Evolutionary conservation across 2,888 invertebrate species (phyloP), one percentile per base, ranked within the genome.

Genomic region (Odontomyia ornata): DNA sequence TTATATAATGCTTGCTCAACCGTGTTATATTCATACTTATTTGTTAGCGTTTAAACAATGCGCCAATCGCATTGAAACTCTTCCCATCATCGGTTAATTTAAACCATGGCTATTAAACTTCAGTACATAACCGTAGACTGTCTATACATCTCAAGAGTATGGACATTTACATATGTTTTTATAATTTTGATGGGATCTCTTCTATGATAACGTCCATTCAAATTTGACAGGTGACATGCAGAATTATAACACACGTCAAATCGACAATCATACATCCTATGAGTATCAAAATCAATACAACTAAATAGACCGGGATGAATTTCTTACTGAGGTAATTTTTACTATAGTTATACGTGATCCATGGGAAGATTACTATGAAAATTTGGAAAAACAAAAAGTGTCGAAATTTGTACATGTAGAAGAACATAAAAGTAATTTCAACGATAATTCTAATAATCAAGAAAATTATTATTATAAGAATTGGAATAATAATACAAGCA

Each of bases 1-100:
- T 91, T 96, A 80, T 99, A 99, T 89, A 99, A 99, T 86, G 96
- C 99, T 89, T 95, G 96, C 82, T 96, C 98, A 47, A 95, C 95
- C 77, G 96, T 97, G 71, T 93, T 95, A 83, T 99, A 99, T 87
- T 96, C 97, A n/a, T 11, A 9, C 9, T 11, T 99, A 99, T 87
- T 89, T 97, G 84, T 99, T 99, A 78, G 99, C 99, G 76, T 94
- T 96, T 85, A 97, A 96, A 91, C 94, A 96, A 98, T 43, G 93
- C 88, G 96, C 96, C 79, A 91, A 92, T 82, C 90, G 95, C 83
- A 93, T 97, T 71, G 98, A 97, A 89, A 97, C 99, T 82, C 93
- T 99, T 81, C 99, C 99, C 88, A 99, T 99, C 87, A 96, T 99
- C 84, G 99, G 99, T 76, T 90, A 93, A 72, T 90, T 93, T 76